Evolutionary conservation across 1,140 invertebrate genomes (phyloP).

Genomic region (Gyrodactylus bullatarudis): DNA sequence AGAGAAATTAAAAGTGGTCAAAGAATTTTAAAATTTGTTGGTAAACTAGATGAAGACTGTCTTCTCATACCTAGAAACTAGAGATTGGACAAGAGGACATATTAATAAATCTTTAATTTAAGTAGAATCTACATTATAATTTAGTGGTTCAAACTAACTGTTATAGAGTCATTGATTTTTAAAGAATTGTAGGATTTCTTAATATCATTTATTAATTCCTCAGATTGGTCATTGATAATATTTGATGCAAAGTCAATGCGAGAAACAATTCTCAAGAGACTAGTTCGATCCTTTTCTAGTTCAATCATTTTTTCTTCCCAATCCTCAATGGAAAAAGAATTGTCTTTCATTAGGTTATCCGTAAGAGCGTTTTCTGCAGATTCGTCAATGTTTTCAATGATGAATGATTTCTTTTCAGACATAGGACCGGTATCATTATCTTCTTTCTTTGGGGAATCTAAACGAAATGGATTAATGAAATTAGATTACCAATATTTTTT

Average conservation of each 20-base stretch:
- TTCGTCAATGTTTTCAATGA: background rate
- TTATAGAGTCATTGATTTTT: background rate
- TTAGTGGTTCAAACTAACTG: background rate
- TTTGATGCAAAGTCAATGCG: background rate
- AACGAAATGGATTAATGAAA: no score
- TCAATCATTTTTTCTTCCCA: background rate
- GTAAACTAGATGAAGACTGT: background rate
- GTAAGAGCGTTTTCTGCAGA: background rate
- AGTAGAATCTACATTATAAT: no score
- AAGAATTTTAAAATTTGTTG: background rate
- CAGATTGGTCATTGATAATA: background rate
- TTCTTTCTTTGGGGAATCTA: background rate
- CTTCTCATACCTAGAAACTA: background rate
- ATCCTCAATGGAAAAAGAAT: background rate
- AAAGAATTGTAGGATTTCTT: background rate
- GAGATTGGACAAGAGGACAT: background rate
- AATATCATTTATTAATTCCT: background rate
- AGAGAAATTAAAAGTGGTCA: background rate
- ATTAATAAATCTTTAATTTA: no score
- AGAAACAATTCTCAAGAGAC: background rate
- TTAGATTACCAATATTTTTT: no score
- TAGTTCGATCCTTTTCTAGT: background rate
- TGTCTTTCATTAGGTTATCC: background rate
- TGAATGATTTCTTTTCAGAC: no score
- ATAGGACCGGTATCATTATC: background rate